phyloP scores from a whole-genome alignment of 2,888 invertebrate genomes.

The Nomada hirtipes region DNA sequence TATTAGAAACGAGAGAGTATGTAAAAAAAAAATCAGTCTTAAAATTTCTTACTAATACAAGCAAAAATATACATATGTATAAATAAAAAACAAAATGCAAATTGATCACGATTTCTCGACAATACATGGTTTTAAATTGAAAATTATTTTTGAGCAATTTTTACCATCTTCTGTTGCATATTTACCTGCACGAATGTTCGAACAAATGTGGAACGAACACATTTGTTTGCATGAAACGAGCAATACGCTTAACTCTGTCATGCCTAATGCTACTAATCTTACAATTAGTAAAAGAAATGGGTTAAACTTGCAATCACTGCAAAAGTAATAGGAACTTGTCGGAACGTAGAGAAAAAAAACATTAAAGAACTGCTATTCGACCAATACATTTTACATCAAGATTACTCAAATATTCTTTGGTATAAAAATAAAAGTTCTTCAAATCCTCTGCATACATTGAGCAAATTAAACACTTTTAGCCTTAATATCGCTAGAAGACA shows the following conservation, averaged over 20 bases:
- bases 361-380: not conserved
- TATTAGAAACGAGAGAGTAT: too few relatives aligned
- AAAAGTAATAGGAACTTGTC: constrained; percentile 32
- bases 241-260: constrained; percentile 17
- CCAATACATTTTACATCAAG: not conserved
- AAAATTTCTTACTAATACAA: too few relatives aligned
- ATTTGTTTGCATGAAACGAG: constrained; percentile 7
- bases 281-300: not conserved
- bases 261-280: not conserved
- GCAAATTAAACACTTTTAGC: not conserved
- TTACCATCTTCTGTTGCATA: not conserved
- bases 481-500: constrained; percentile 9
- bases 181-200: not conserved
- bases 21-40: not conserved
- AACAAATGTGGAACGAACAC: constrained; percentile 1
- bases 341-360: constrained; percentile 6
- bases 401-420: constrained; percentile 35
- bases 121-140: not conserved
- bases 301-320: not conserved
- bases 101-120: constrained; percentile 18
- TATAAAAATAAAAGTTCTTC: not conserved
- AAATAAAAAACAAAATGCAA: not conserved
- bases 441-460: not conserved
- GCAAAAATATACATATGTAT: too few relatives aligned
- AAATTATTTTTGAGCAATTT: constrained; percentile 48